phyloP scores from a whole-genome alignment of 2,113 vertebrate species.

The Notothenia rossii region DNA sequence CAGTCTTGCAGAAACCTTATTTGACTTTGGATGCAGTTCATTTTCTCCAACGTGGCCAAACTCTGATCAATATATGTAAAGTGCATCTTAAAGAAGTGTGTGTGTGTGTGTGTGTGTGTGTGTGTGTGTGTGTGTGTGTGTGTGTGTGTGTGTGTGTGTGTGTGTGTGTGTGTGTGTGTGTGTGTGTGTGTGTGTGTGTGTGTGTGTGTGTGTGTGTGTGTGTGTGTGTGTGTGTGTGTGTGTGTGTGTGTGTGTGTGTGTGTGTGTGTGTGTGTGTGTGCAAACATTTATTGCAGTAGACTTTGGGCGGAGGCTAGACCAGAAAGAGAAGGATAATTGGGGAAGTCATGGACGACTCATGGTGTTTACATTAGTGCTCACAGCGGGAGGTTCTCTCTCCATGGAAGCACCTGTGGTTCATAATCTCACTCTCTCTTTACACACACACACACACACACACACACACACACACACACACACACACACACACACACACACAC shows the following conservation, averaged over 20 bases:
- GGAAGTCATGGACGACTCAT: constrained; percentile 7
- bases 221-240: too few species aligned
- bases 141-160: too few species aligned
- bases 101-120: background rate
- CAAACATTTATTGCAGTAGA: background rate
- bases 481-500: constrained; percentile 41
- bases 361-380: constrained; percentile 46
- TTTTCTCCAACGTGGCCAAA: constrained; percentile 39
- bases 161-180: too few species aligned
- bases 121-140: too few species aligned
- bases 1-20: constrained; percentile 18
- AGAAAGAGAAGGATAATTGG: background rate
- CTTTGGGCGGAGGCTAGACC: background rate
- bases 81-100: constrained; percentile 19
- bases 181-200: background rate
- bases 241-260: too few species aligned
- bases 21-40: constrained; percentile 54
- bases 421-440: constrained; percentile 28
- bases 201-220: background rate
- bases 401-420: constrained; percentile 65
- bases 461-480: constrained; percentile 42
- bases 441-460: constrained; percentile 44
- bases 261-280: background rate
- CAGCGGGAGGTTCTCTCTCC: constrained; percentile 30
- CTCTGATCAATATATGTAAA: constrained; percentile 67